These are phyloP conservation scores for Brevimyrus niger DNA, from an alignment of 2,113 vertebrate genomes.

Conservation along the genomic window DNA sequence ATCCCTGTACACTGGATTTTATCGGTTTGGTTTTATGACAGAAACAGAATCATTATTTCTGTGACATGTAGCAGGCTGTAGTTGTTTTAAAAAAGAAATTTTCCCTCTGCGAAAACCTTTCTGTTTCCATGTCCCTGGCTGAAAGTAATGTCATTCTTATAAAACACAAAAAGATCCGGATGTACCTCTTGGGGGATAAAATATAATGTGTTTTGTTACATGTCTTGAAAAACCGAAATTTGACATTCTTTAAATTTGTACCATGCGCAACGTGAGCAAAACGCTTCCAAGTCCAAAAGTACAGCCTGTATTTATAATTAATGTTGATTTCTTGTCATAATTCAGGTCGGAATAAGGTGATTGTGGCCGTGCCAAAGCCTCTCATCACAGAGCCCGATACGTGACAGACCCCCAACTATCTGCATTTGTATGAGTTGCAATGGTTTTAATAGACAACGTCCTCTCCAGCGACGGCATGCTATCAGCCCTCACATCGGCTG, in stretches of 20 bases:
- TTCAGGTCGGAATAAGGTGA: conserved; percentile 1
- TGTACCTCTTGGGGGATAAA: neutral
- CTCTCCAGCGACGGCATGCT: neutral
- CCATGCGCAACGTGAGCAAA: neutral
- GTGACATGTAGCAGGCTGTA: neutral
- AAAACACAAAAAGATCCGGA: neutral
- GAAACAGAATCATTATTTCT: neutral
- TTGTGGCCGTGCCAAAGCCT: neutral
- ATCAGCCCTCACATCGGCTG: conserved; percentile 15
- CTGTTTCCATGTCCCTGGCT: neutral
- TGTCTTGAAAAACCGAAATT: neutral
- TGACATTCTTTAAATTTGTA: neutral
- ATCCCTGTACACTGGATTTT: neutral
- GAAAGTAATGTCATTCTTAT: neutral
- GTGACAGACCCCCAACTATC: neutral
- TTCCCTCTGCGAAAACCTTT: neutral
- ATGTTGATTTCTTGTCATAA: neutral
- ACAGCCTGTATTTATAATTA: neutral
- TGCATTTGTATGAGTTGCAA: neutral
- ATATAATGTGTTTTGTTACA: neutral
- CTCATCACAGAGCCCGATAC: conserved; percentile 1
- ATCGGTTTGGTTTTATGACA: neutral
- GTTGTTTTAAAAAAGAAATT: neutral
- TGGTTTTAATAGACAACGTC: neutral
- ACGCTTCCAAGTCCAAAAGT: neutral